Evolutionary conservation across 2,888 invertebrate species (phyloP), one percentile per base, ranked within the genome.

Genomic region (Choreutis nemorana): DNA sequence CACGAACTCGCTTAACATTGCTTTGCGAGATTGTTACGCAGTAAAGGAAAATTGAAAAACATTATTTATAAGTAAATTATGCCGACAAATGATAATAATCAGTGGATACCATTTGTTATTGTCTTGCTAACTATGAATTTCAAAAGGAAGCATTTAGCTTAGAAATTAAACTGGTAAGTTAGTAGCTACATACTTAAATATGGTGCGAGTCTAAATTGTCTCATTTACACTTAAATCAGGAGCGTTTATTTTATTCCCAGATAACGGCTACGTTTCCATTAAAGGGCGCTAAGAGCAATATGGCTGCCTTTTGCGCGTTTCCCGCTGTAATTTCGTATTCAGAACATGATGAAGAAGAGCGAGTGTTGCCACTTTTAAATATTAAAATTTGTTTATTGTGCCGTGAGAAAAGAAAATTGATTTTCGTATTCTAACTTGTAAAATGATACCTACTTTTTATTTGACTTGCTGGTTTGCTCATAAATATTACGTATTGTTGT

Each of bases 271-370:
- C n/a, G n/a, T 57, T 53, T 57, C 59, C 59, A 61, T 67, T 70
- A 75, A 71, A 71, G 70, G 70, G 65, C 64, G 63, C 56, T 71
- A 68, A 71, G 67, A 72, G 67, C 70, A 72, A 66, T 39, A 73
- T 70, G 70, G 71, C 68, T 43, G 61, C 55, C 58, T 55, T 62
- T 55, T 54, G 55, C 51, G 51, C 55, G 49, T 43, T 62, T 55
- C 55, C 51, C 56, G 50, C 52, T 55, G 48, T 51, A 40, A 72
- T 66, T 75, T 71, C 37, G 62, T 62, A 75, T 77, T 70, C 77
- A 61, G 50, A 63, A 55, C 71, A 55, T 52, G 62, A 45, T 49
- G 51, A 46, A 61, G 59, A 52, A 51, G 58, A 55, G 61, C 48
- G 55, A 53, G 61, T 66, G 66, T 63, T 59, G 61, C 37, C 61